Base-by-base conservation (phyloP, 1,140 invertebrate genomes). In the Centruroides sculpturatus region DNA sequence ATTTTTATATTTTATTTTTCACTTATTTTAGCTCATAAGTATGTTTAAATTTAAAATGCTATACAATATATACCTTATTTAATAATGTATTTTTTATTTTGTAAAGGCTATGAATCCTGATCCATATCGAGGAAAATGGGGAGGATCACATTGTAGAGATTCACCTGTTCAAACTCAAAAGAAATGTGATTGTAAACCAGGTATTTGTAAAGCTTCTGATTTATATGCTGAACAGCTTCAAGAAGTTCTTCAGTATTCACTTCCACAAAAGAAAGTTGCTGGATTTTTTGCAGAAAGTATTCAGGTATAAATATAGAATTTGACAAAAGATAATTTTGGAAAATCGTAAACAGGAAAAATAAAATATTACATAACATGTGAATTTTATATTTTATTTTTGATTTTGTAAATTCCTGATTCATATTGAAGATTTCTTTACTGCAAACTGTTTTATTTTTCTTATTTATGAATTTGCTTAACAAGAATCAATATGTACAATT, bases 221-320 rank as follows among this genome's bases (percentile, higher is more conserved):
- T 81, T 83, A 60, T 98, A 98, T 71, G 75, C 89, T 34, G 78
- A 84, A 5, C 85, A 97, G 69, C 79, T 98, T 13, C 78, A 87
- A 64, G 83, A 94, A 71, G 73, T 82, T 3, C 79, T 97, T 59
- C 79, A 79, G 59, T 86, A 85, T 69, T 86, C 84, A 12, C 70
- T 90, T 55, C 85, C 91, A 0, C 79, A 79, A 59, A 82, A 82
- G 9, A 81, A 79, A 69, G 77, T 93, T 35, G 94, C 90, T 4
- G 94, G 81, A 12, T 85, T 98, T 69, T 87, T 98, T 72, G 89
- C 87, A 1, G 95, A 98, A 75, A 89, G 89, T 5, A 96, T 98
- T 67, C 92, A 96, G 76, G 91, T 80, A 59, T 59, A 51, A 8
- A 23, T 51, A 23, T 23, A 23, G 23, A 23, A 23, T 23, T 23